Percentiles rank a stretch among this genome's conserved stretches.
Evolutionary conservation across 2,888 invertebrate species (phyloP).

Genomic region (Drosophila multiciliata): DNA sequence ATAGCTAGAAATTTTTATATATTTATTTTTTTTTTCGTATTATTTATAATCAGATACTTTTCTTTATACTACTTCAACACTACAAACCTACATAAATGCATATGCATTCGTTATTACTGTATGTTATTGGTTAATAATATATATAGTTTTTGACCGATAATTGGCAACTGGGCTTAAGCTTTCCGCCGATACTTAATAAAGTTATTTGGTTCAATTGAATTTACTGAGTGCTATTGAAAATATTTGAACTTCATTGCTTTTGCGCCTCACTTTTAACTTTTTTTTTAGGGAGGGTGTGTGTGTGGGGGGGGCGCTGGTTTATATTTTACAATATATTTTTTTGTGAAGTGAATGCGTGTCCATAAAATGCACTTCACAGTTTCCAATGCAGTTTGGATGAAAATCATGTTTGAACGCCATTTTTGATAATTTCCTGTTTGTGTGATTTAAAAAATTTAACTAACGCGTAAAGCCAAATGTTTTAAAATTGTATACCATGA

Average conservation of each 20-base stretch:
- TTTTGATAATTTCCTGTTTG: neutral
- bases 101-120: neutral
- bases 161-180: neutral
- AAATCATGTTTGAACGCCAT: neutral
- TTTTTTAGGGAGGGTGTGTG: neutral
- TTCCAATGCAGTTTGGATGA: neutral
- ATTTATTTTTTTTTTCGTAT: neutral
- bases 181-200: neutral
- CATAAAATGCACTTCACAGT: neutral
- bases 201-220: neutral
- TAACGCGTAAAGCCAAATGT: neutral
- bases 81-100: neutral
- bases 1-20: constrained; percentile 23
- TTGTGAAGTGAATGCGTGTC: neutral
- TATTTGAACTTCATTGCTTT: neutral
- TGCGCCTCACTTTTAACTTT: neutral
- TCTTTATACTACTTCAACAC: neutral
- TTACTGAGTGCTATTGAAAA: neutral
- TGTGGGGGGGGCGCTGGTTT: neutral
- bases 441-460: neutral
- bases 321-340: neutral
- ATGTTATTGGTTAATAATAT: neutral
- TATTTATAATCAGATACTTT: neutral
- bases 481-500: neutral
- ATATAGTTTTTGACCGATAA: neutral